phyloP scores from a whole-genome alignment of 2,888 invertebrate genomes.

The Thymelicus lineola region DNA sequence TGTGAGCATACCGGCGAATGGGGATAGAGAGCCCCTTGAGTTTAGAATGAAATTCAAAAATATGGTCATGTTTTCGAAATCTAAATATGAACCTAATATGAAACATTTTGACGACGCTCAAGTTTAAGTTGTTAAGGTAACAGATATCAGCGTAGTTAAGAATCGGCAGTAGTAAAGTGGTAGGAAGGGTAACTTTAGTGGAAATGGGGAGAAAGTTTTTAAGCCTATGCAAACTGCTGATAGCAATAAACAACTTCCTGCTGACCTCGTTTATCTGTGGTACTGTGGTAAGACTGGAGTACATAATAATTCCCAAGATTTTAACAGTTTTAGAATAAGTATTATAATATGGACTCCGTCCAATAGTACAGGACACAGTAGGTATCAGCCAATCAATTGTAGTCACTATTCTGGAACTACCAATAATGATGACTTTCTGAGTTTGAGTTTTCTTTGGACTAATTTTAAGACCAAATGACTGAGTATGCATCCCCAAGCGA shows the following conservation, averaged over 20 bases:
- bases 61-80: neutral
- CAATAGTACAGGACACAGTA: neutral
- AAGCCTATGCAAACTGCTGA: neutral
- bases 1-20: neutral
- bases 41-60: neutral
- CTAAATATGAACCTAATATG: neutral
- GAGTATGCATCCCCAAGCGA: neutral
- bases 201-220: neutral
- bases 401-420: neutral
- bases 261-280: slow-evolving; percentile 8
- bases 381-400: neutral
- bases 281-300: neutral
- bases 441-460: slow-evolving; percentile 12
- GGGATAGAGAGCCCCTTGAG: slow-evolving; percentile 3
- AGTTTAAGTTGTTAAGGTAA: neutral
- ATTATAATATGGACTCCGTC: neutral
- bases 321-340: neutral
- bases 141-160: neutral
- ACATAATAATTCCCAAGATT: slow-evolving; percentile 5
- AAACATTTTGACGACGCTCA: neutral
- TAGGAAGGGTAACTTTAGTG: neutral
- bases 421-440: slow-evolving; percentile 4
- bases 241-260: neutral
- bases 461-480: neutral
- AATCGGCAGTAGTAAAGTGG: neutral